Evolutionary conservation across 2,113 vertebrate genomes (phyloP).

Genomic region (Globicephala melas): DNA sequence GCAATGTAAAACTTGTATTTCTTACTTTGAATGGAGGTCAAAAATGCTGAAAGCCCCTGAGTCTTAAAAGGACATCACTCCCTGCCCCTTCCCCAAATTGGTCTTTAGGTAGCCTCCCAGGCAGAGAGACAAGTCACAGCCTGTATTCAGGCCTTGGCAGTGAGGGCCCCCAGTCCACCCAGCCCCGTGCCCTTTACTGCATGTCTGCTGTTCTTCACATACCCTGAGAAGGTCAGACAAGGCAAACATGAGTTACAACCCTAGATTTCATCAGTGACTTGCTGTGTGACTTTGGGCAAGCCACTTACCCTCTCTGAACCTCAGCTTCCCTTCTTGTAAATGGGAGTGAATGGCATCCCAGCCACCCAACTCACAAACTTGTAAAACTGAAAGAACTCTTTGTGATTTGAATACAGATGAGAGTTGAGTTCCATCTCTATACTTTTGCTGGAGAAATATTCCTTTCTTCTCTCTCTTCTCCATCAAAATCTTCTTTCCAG

Average conservation of each 20-base stretch:
- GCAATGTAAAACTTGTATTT: neutral
- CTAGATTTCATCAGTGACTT: neutral
- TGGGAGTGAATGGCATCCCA: neutral
- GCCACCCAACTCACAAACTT: neutral
- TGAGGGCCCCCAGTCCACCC: neutral
- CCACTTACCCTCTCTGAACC: neutral
- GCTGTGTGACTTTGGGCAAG: neutral
- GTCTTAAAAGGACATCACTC: neutral
- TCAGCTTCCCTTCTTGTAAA: neutral
- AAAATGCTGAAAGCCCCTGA: neutral
- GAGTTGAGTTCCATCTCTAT: neutral
- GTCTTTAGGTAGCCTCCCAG: neutral
- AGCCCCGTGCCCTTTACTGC: neutral
- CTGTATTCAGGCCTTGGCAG: neutral
- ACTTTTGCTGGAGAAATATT: neutral
- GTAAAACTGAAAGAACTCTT: neutral
- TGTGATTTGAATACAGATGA: neutral
- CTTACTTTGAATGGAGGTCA: conserved; percentile 8
- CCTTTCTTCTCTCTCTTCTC: neutral
- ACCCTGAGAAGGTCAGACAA: neutral
- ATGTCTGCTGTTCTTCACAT: neutral
- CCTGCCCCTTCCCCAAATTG: neutral
- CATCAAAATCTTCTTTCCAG: neutral
- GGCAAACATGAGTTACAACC: neutral
- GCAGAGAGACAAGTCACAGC: neutral